Evolutionary conservation across 2,113 vertebrate genomes (phyloP).

Genomic region (Oreotragus oreotragus): DNA sequence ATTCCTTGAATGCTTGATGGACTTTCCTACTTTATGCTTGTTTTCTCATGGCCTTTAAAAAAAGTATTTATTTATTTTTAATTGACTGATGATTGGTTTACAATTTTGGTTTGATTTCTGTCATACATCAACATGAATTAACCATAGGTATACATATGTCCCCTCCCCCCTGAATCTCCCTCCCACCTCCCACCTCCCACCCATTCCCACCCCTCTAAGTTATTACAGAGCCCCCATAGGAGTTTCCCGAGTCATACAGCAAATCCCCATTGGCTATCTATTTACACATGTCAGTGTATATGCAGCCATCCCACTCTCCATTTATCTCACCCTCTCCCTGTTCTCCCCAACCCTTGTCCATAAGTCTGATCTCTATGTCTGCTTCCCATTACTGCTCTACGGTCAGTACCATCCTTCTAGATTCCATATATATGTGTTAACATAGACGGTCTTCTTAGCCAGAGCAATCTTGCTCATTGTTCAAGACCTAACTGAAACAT

Average conservation of each 20-base stretch:
- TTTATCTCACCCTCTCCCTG: neutral
- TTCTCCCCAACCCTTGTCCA: neutral
- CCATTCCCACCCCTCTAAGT: neutral
- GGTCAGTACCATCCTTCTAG: neutral
- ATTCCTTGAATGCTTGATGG: neutral
- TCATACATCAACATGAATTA: neutral
- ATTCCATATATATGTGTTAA: neutral
- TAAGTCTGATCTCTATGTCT: neutral
- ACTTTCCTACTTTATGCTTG: neutral
- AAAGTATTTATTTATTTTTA: neutral
- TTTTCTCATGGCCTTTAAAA: neutral
- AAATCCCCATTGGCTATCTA: neutral
- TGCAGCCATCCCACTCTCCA: neutral
- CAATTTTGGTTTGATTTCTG: neutral
- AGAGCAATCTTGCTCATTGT: neutral
- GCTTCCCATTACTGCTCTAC: neutral
- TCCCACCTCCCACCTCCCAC: neutral
- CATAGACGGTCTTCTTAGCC: neutral
- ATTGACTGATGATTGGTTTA: neutral
- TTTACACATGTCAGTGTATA: neutral
- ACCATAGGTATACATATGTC: neutral
- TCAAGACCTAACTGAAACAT: neutral
- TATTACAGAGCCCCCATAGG: neutral
- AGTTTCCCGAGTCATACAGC: neutral
- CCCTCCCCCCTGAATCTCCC: neutral